A percentile compares a stretch with the other conserved stretches of the same genome.
phyloP scores from a whole-genome alignment of 1,140 invertebrate species.

The Eciton burchellii region DNA sequence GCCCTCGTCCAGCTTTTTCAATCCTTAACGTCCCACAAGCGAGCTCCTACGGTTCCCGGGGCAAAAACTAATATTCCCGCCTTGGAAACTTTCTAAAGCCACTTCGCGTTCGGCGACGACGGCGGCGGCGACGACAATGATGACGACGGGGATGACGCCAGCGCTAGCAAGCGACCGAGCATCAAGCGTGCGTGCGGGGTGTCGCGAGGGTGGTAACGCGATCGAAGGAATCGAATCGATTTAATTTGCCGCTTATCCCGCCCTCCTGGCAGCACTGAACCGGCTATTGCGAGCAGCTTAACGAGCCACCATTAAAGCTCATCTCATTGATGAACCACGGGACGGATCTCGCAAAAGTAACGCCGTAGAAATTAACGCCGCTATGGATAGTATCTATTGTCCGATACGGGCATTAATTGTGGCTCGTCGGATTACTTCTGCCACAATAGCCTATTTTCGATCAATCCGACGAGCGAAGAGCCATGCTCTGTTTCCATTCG shows the following conservation, averaged over 20 bases:
- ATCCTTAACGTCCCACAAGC: slow-evolving; percentile 60
- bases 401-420: not conserved
- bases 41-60: slow-evolving; percentile 59
- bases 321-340: not conserved
- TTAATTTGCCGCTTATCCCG: slow-evolving; percentile 53
- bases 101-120: slow-evolving; percentile 46
- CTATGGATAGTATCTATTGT: not conserved
- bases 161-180: slow-evolving; percentile 47
- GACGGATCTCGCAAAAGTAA: not conserved
- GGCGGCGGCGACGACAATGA: slow-evolving; percentile 30
- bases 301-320: not conserved
- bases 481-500: not conserved
- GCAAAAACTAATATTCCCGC: slow-evolving; percentile 79
- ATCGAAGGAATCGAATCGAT: slow-evolving; percentile 68
- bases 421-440: slow-evolving; percentile 2
- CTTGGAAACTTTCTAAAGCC: slow-evolving; percentile 77
- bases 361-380: not conserved
- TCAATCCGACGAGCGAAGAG: slow-evolving; percentile 12
- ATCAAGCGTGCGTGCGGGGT: slow-evolving; percentile 53
- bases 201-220: slow-evolving; percentile 2
- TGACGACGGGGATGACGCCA: slow-evolving; percentile 21
- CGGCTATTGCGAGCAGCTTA: no score
- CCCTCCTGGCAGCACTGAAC: no score
- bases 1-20: slow-evolving; percentile 66
- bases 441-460: slow-evolving; percentile 16